phyloP scores from a whole-genome alignment of 2,888 invertebrate genomes.

The Dermolepida albohirtum region DNA sequence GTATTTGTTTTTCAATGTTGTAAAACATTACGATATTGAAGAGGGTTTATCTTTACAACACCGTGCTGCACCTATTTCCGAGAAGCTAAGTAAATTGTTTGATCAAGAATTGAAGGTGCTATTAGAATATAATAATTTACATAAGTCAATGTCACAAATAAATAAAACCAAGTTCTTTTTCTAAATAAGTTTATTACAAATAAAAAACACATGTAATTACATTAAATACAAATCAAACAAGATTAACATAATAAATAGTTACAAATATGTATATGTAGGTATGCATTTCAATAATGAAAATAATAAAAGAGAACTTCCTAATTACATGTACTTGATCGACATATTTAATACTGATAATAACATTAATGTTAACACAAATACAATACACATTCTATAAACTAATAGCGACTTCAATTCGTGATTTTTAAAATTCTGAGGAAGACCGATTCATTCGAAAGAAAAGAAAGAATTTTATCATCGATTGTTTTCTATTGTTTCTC shows the following conservation, averaged over 20 bases:
- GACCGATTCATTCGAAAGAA: slow-evolving; percentile 40
- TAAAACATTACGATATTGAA: slow-evolving; percentile 12
- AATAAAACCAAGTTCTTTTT: slow-evolving; percentile 43
- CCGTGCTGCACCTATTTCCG: slow-evolving; percentile 31
- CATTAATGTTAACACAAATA: slow-evolving; percentile 44
- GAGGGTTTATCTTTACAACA: slow-evolving; percentile 24
- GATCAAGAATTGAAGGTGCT: slow-evolving; percentile 52
- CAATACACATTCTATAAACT: slow-evolving; percentile 49
- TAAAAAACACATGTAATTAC: slow-evolving; percentile 41
- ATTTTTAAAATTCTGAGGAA: slow-evolving; percentile 53
- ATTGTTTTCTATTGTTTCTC: slow-evolving; percentile 57
- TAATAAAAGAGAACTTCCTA: slow-evolving; percentile 35
- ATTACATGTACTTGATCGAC: slow-evolving; percentile 26
- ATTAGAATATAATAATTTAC: slow-evolving; percentile 46
- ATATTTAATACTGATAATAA: slow-evolving; percentile 45
- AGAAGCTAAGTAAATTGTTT: slow-evolving; percentile 11
- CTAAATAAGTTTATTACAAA: slow-evolving; percentile 39
- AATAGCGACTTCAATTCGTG: slow-evolving; percentile 60
- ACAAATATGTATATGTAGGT: slow-evolving; percentile 32
- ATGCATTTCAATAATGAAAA: slow-evolving; percentile 21
- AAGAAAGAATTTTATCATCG: slow-evolving; percentile 58
- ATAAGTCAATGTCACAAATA: background rate
- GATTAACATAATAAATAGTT: slow-evolving; percentile 43
- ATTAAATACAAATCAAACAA: slow-evolving; percentile 44
- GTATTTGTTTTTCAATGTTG: slow-evolving; percentile 3